A percentile compares a stretch with the other conserved stretches of the same genome.
Evolutionary conservation across 2,888 invertebrate genomes (phyloP).

Genomic region (Acronicta leporina): DNA sequence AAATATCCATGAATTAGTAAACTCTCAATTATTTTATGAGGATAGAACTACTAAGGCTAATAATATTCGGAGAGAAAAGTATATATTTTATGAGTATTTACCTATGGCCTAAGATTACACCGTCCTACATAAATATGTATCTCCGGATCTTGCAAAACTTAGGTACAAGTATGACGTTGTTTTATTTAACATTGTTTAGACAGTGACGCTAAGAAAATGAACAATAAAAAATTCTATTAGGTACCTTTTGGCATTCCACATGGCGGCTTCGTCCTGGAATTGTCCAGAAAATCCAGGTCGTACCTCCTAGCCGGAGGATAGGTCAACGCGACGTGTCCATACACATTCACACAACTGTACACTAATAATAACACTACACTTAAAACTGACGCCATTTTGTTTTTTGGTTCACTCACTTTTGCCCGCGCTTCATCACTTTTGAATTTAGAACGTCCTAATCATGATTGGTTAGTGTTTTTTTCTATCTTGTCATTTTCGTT

Average conservation of each 20-base stretch:
- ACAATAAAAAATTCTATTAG: too few species aligned
- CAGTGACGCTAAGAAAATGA: too few species aligned
- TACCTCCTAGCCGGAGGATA: conserved; percentile 96
- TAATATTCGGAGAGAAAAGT: too few species aligned
- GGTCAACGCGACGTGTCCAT: conserved; percentile 94
- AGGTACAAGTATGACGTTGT: too few species aligned
- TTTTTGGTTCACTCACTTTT: conserved; percentile 43
- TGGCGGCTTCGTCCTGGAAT: conserved; percentile 95
- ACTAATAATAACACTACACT: conserved; percentile 69
- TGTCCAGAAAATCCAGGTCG: conserved; percentile 97
- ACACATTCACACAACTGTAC: conserved; percentile 67
- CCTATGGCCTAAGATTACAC: too few species aligned
- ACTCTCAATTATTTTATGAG: too few species aligned
- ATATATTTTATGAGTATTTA: too few species aligned
- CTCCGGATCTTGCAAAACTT: too few species aligned
- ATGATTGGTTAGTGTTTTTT: conserved; percentile 41
- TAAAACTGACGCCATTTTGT: conserved; percentile 69
- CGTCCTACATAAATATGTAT: too few species aligned
- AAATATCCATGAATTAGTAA: too few species aligned
- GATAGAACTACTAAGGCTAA: too few species aligned
- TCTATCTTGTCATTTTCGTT: conserved; percentile 32
- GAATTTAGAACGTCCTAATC: conserved; percentile 56
- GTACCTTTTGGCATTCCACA: conserved; percentile 98
- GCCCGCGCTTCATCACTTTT: conserved; percentile 50
- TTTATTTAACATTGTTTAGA: too few species aligned